These are phyloP conservation scores for Tautogolabrus adspersus DNA, from an alignment of 2,113 vertebrate genomes.

Conservation along the genomic window DNA sequence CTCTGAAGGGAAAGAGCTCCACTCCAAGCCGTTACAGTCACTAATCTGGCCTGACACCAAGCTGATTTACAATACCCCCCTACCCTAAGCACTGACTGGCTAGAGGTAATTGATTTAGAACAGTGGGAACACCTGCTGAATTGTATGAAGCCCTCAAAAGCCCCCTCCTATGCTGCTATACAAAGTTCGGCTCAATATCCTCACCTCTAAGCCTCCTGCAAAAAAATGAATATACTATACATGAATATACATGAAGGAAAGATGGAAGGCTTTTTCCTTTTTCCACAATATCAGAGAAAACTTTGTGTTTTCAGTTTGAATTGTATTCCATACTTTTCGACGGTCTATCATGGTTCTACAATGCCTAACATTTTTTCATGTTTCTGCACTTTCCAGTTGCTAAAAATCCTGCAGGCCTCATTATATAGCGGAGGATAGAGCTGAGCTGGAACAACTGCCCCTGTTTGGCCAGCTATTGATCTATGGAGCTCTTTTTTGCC, in stretches of 20 bases:
- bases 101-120: constrained; percentile 81
- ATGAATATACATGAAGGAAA: background rate
- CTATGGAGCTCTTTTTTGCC: constrained; percentile 57
- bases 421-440: constrained; percentile 36
- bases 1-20: constrained; percentile 56
- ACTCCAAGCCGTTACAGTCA: constrained; percentile 73
- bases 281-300: background rate
- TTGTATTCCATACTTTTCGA: background rate
- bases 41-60: constrained; percentile 82
- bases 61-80: constrained; percentile 80
- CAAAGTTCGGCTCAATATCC: constrained; percentile 21
- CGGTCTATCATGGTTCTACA: background rate
- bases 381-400: constrained; percentile 7
- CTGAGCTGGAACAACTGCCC: constrained; percentile 52
- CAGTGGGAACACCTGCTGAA: constrained; percentile 75
- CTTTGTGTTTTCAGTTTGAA: background rate
- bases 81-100: constrained; percentile 70
- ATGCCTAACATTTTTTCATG: background rate
- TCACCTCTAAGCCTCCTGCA: constrained; percentile 24
- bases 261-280: background rate
- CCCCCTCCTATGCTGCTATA: constrained; percentile 13
- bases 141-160: constrained; percentile 50
- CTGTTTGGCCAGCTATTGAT: constrained; percentile 69
- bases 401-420: constrained; percentile 8
- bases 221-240: constrained; percentile 20